phyloP scores from a whole-genome alignment of 2,113 vertebrate genomes.

The Leucoraja erinaceus region DNA sequence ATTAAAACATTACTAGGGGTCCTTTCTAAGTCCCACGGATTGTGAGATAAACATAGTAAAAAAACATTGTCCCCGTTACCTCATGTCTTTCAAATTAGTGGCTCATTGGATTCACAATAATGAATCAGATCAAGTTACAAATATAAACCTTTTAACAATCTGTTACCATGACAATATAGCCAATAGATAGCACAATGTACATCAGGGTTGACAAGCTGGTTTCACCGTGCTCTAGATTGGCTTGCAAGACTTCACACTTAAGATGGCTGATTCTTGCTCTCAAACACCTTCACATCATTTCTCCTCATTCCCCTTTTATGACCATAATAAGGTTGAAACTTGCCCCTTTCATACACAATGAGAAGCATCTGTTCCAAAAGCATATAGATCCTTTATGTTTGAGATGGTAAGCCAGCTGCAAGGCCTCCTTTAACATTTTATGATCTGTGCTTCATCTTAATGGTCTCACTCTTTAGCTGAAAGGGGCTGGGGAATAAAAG shows the following conservation, averaged over 20 bases:
- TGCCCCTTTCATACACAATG: constrained; percentile 1
- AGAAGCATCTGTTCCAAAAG: constrained; percentile 30
- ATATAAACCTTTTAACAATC: constrained; percentile 8
- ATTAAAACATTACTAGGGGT: neutral
- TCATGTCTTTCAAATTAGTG: neutral
- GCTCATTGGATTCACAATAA: neutral
- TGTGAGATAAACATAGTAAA: neutral
- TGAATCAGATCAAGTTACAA: constrained; percentile 18
- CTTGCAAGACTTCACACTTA: neutral
- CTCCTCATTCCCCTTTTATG: neutral
- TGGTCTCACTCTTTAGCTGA: constrained; percentile 23
- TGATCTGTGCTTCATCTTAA: constrained; percentile 34
- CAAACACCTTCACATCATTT: constrained; percentile 13
- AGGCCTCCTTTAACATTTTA: constrained; percentile 32
- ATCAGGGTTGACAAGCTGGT: neutral
- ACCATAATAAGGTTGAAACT: constrained; percentile 14
- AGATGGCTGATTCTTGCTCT: neutral
- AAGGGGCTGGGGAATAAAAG: constrained; percentile 26
- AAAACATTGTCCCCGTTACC: neutral
- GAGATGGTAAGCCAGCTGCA: constrained; percentile 29
- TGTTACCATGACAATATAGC: constrained; percentile 7
- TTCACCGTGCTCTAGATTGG: neutral
- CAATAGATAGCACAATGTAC: neutral
- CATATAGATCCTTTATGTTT: constrained; percentile 8
- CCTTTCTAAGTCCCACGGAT: neutral